phyloP scores from a whole-genome alignment of 2,113 vertebrate species.

The Myanophis thanlyinensis region DNA sequence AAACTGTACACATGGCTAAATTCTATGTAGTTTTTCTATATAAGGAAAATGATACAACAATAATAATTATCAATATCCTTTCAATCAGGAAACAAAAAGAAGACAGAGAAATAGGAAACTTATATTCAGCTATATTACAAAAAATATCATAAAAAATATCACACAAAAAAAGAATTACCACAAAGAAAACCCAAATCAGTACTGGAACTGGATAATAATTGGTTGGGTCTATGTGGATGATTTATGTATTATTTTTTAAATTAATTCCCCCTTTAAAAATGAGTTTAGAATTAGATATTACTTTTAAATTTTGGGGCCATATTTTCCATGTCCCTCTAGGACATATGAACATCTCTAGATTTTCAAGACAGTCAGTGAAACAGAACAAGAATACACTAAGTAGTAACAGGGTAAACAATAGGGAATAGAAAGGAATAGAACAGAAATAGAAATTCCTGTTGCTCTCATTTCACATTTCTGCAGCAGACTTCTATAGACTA shows the following conservation, averaged over 20 bases:
- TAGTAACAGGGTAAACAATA: background rate
- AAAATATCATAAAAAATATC: too few relatives aligned
- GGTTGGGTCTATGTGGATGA: background rate
- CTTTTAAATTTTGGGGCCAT: background rate
- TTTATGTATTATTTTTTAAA: background rate
- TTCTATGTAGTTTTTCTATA: background rate
- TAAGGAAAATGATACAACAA: background rate
- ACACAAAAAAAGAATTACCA: too few relatives aligned
- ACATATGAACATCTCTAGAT: background rate
- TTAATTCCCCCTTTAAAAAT: background rate
- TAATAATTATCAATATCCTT: background rate
- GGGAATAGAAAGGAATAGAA: background rate
- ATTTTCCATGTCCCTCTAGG: background rate
- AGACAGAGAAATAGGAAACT: background rate
- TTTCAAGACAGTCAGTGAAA: background rate
- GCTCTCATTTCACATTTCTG: background rate
- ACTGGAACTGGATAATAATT: background rate
- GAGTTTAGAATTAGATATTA: background rate
- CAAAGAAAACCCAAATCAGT: background rate
- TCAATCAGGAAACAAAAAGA: background rate
- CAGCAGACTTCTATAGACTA: background rate
- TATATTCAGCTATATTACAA: accelerated
- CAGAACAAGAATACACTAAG: background rate
- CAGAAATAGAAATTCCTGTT: too few relatives aligned
- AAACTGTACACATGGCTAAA: background rate